Base-by-base conservation (phyloP, 2,113 vertebrate genomes). In the Hystrix brachyura region DNA sequence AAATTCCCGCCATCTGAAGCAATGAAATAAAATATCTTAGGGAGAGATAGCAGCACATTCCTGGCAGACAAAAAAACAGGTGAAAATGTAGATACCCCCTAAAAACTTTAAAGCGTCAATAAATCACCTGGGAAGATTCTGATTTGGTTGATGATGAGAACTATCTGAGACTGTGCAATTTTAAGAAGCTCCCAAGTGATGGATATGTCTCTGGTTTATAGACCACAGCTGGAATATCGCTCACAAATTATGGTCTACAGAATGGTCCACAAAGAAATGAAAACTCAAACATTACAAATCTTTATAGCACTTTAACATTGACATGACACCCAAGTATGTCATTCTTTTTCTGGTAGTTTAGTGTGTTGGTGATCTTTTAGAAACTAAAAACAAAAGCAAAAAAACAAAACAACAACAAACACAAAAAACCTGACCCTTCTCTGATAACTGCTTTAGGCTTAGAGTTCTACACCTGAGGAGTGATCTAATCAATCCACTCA, bases 11-110 rank as follows among this genome's bases (percentile, higher is more conserved):
- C 29, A 32, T 43, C 57, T 67, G 43, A 78, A 96, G 34, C 38
- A 43, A 46, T 83, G 34, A 93, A 92, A 71, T 64, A 80, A 94
- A 90, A n/a, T 0, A 93, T 96, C 67, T 79, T 76, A 55, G 32
- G 27, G 43, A 93, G 64, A 92, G 19, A n/a, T 1, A 72, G 38
- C 25, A 86, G 71, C 19, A 80, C 76, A 62, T 78, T 96, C 32
- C 55, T 65, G 55, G n/a, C 72, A 88, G 80, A 91, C 4, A 80
- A 91, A 87, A n/a, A 87, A 89, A 15, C 23, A 79, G 55, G 92
- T 59, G 67, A 80, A 87, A 78, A 19, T 86, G 7, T 86, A 10
- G 34, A 82, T 83, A 87, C 34, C 83, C 21, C 53, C 23, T 27
- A 81, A 85, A 85, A 85, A 71, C 59, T 76, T 91, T 59, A 60